Conservation (phyloP, 2,113 vertebrate genomes). For the Pomatostomus ruficeps region DNA sequence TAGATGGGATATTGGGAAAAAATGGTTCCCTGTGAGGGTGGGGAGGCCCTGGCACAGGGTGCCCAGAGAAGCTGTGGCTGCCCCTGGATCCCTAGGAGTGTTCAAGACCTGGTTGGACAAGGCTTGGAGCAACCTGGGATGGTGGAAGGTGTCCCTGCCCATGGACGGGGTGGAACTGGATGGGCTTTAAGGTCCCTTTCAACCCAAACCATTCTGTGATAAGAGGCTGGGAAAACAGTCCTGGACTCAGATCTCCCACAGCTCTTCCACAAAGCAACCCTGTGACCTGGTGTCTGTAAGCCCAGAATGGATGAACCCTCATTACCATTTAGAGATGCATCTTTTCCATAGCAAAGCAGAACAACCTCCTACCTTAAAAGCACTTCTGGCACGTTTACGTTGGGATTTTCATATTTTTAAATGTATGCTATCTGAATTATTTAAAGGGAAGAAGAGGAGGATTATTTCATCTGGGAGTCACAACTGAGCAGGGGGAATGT, state of each 20-base stretch:
- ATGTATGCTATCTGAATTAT: conserved; percentile 57
- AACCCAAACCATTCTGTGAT: neutral
- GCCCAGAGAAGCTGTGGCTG: neutral
- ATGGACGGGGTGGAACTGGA: neutral
- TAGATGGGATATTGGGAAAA: neutral
- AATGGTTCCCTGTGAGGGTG: neutral
- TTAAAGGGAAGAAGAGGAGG: conserved; percentile 36
- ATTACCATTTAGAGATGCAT: neutral
- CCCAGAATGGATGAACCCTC: neutral
- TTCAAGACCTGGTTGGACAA: rapidly evolving
- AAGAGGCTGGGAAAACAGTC: neutral
- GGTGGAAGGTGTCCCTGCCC: neutral
- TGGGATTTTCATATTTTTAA: conserved; percentile 47
- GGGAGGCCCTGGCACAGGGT: rapidly evolving
- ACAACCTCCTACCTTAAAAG: conserved; percentile 30
- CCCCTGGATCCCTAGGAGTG: neutral
- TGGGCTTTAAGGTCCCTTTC: neutral
- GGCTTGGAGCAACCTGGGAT: rapidly evolving
- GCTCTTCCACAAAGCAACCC: neutral
- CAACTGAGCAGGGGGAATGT: conserved; percentile 29
- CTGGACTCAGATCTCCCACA: neutral
- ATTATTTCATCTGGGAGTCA: conserved; percentile 54
- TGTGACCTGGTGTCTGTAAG: neutral
- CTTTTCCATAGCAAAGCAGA: neutral
- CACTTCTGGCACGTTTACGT: conserved; percentile 5